Conservation (phyloP, 1,140 invertebrate species). For the Drosophila eugracilis region DNA sequence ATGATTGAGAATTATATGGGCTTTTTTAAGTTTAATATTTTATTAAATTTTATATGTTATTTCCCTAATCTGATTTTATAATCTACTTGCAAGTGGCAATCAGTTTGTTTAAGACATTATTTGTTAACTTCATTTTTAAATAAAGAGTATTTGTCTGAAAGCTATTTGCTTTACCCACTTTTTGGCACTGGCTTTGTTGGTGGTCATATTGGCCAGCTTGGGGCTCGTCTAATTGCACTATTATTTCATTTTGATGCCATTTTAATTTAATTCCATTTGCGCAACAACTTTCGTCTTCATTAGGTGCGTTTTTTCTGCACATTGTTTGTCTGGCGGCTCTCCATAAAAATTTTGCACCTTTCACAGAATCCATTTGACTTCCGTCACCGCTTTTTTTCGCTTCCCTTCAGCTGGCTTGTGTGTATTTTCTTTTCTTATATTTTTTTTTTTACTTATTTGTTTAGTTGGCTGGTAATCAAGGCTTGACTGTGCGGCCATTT, state of each 20-base stretch:
- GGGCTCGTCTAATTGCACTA: slow-evolving; percentile 70
- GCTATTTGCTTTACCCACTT: slow-evolving; percentile 7
- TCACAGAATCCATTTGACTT: slow-evolving; percentile 72
- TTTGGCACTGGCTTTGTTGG: slow-evolving; percentile 25
- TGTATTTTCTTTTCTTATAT: slow-evolving; percentile 41
- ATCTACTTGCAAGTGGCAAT: no score
- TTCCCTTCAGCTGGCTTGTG: slow-evolving; percentile 4
- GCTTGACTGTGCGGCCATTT: slow-evolving; percentile 58
- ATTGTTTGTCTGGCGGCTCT: slow-evolving; percentile 56
- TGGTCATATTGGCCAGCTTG: slow-evolving; percentile 35
- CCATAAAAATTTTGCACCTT: slow-evolving; percentile 71
- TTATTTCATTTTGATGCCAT: slow-evolving; percentile 77
- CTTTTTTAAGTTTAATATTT: no score
- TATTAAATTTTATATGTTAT: no score
- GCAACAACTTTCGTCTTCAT: slow-evolving; percentile 82
- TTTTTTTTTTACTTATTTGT: slow-evolving; percentile 38
- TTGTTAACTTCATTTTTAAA: no score
- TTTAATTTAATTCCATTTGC: slow-evolving; percentile 77
- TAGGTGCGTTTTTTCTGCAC: slow-evolving; percentile 33
- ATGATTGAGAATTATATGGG: no score
- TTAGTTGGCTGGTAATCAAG: slow-evolving; percentile 34
- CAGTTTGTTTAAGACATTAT: no score
- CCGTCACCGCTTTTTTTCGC: slow-evolving; percentile 57
- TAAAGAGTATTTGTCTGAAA: neutral
- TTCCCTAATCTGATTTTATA: no score